Base-by-base conservation (phyloP, 2,888 invertebrate species). In the Cataglyphis albicans region DNA sequence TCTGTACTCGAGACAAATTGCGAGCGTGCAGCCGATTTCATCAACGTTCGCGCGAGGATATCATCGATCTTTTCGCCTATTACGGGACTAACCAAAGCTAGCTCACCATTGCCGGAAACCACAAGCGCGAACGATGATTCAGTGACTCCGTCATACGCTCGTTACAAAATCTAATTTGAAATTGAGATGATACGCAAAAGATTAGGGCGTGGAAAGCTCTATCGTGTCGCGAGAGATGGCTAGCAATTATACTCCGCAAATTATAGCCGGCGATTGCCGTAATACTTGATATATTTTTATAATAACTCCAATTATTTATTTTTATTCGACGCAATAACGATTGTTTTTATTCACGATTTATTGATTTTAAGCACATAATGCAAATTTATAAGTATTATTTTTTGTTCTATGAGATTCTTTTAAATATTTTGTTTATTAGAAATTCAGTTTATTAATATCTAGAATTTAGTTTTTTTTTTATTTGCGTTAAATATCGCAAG, bases 371-470 rank as follows among this genome's bases (percentile, higher is more conserved):
- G 5, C 18, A 73, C 4, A 73, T 15, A 18, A 9, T 4, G 25
- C 4, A 73, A 32, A 35, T 63, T 21, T 4, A 1, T 44, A 25
- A 18, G 10, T 41, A 21, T 74, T 32, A 15, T 25, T 29, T 41
- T 44, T 72, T 32, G 25, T 64, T 73, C 59, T 63, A 48, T 67
- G 35, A 80, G 86, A 83, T 89, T 88, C 6, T 91, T 91, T 89
- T 91, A 89, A 90, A 91, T 91, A 92, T 92, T 88, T 92, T 90
- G 88, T 92, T 91, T 91, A 91, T 92, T 92, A 92, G 41, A 41
- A 41, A 35, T 6, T 6, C 35, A 35, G 35, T 35, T 35, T 35
- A 35, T 35, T 35, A 35, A 0, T 35, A n/a, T 44, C 12, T 68
- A 29, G 3, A 10, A 25, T 65, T 44, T 52, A 70, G 9, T 48